Conservation (phyloP, 2,797 vertebrate genomes). For the Thaleichthys pacificus region DNA sequence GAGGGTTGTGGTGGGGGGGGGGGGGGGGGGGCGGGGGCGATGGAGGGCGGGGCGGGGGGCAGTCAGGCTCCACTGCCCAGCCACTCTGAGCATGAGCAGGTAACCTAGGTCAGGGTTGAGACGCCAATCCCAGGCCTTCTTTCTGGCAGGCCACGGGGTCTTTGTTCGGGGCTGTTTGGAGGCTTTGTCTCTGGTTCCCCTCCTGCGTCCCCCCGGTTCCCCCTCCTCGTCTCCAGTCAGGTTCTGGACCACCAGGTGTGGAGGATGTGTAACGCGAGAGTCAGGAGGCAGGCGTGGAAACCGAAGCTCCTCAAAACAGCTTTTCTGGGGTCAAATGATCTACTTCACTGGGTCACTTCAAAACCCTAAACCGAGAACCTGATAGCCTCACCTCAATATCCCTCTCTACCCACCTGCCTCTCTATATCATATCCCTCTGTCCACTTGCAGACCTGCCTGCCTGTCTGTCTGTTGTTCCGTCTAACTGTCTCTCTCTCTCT, state of each 20-base stretch:
- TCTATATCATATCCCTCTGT: not conserved
- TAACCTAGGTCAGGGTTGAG: not conserved
- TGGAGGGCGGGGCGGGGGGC: not conserved
- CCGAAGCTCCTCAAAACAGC: slow-evolving; percentile 29
- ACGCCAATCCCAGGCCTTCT: not conserved
- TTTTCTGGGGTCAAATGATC: slow-evolving; percentile 48
- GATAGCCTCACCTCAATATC: not conserved
- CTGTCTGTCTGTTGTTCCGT: not conserved
- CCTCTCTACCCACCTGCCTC: not conserved
- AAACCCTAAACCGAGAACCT: slow-evolving; percentile 5
- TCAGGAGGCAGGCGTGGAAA: slow-evolving; percentile 38
- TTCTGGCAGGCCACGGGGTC: slow-evolving; percentile 28
- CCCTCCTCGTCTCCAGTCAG: slow-evolving; percentile 33
- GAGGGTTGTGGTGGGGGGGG: too few species aligned
- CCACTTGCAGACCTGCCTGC: not conserved
- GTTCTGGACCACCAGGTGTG: slow-evolving; percentile 52
- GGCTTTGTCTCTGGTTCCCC: slow-evolving; percentile 51
- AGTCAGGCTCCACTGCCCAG: slow-evolving; percentile 52
- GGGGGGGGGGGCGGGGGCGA: too few species aligned
- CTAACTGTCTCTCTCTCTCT: not conserved
- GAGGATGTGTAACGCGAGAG: slow-evolving; percentile 51
- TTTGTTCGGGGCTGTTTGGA: slow-evolving; percentile 53
- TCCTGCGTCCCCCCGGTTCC: slow-evolving; percentile 27
- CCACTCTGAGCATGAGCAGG: slow-evolving; percentile 25
- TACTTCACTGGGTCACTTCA: slow-evolving; percentile 34